Percentiles rank a stretch among this genome's conserved stretches.
phyloP scores from a whole-genome alignment of 2,113 vertebrate genomes.

The Sinocyclocheilus rhinocerous region DNA sequence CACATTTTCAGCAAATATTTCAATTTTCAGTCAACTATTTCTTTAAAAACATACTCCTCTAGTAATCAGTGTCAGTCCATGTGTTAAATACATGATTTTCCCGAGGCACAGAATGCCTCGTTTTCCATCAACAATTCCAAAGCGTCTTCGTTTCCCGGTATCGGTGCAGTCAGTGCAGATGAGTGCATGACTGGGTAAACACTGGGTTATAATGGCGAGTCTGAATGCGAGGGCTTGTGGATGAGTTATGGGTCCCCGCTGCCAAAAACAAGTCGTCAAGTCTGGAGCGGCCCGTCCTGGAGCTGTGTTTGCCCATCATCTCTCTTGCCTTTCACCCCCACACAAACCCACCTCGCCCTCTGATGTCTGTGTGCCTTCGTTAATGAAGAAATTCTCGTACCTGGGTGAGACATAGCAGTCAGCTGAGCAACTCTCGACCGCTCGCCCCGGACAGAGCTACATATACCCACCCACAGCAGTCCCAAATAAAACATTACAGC shows the following conservation, averaged over 20 bases:
- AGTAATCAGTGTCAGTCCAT: background rate
- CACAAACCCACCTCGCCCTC: slow-evolving; percentile 65
- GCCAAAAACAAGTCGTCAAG: slow-evolving; percentile 72
- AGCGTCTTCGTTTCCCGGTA: slow-evolving; percentile 62
- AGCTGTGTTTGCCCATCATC: slow-evolving; percentile 73
- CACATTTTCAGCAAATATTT: no score
- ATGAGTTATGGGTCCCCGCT: slow-evolving; percentile 67
- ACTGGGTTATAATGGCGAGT: slow-evolving; percentile 59
- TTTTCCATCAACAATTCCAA: slow-evolving; percentile 25
- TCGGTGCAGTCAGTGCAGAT: slow-evolving; percentile 29
- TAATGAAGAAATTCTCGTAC: slow-evolving; percentile 83
- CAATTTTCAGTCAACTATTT: no score
- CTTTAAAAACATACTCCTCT: background rate
- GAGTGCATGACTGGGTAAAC: slow-evolving; percentile 55
- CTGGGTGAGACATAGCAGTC: slow-evolving; percentile 80
- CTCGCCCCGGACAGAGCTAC: slow-evolving; percentile 2
- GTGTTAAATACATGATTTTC: background rate
- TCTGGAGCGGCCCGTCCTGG: slow-evolving; percentile 69
- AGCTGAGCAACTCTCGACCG: slow-evolving; percentile 70
- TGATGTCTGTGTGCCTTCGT: slow-evolving; percentile 80
- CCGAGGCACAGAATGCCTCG: background rate
- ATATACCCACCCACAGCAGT: background rate
- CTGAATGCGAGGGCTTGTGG: slow-evolving; percentile 58
- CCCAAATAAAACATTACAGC: background rate
- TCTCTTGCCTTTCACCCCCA: slow-evolving; percentile 49